These are phyloP conservation scores for Paratrypauchen microcephalus DNA, from an alignment of 2,797 vertebrate species.

Conservation along the genomic window DNA sequence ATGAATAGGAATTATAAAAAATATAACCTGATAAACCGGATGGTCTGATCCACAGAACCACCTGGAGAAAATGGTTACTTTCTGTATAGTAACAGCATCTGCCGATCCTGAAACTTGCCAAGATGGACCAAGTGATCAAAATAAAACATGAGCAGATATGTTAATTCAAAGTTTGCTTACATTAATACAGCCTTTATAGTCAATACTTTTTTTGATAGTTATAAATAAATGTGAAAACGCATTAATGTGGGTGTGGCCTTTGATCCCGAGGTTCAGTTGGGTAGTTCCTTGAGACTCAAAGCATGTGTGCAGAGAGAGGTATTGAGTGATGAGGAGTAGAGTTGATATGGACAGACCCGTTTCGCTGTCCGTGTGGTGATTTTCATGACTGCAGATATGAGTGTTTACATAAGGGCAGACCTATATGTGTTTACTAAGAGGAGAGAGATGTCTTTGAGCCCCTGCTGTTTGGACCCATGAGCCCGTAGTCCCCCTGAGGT, in stretches of 20 bases:
- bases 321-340: constrained; percentile 10
- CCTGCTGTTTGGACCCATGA: background rate
- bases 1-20: background rate
- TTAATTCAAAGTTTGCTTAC: background rate
- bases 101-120: background rate
- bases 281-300: constrained; percentile 3
- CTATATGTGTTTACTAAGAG: constrained; percentile 52
- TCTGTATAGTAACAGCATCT: background rate
- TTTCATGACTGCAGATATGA: constrained; percentile 24
- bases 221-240: background rate
- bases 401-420: constrained; percentile 44
- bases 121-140: background rate
- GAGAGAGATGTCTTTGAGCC: constrained; percentile 26
- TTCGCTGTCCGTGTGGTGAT: constrained; percentile 36
- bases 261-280: background rate
- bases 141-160: background rate
- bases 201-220: background rate
- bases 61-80: background rate
- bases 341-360: constrained; percentile 20
- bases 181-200: background rate
- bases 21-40: background rate
- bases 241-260: constrained; percentile 5
- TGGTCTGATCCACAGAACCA: constrained; percentile 9
- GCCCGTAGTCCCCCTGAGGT: constrained; percentile 10
- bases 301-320: constrained; percentile 1